A percentile compares a stretch with the other conserved stretches of the same genome.
These are phyloP conservation scores for Nephrotoma appendiculata DNA, from an alignment of 2,888 invertebrate species.

Conservation along the genomic window DNA sequence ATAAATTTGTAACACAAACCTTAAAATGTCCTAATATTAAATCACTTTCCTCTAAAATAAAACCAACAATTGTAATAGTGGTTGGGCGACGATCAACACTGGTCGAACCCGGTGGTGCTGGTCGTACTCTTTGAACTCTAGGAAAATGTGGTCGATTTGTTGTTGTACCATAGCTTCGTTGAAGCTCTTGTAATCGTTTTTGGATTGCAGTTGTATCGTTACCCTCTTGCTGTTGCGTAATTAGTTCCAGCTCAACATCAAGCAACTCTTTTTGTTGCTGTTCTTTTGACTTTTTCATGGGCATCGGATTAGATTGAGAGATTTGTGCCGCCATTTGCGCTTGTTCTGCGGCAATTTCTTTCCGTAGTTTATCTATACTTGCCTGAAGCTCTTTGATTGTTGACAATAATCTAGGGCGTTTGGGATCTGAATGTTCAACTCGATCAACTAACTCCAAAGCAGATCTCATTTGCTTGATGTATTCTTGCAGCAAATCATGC, in stretches of 20 bases:
- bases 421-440: constrained; percentile 52
- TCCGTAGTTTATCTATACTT: constrained; percentile 49
- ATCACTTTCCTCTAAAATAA: constrained; percentile 68
- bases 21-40: constrained; percentile 69
- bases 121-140: constrained; percentile 20
- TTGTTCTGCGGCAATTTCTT: constrained; percentile 30
- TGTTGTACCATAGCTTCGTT: constrained; percentile 26
- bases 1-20: constrained; percentile 39
- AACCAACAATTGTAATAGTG: constrained; percentile 74
- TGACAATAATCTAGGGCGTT: constrained; percentile 57
- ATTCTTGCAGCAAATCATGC: constrained; percentile 73
- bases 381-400: constrained; percentile 73
- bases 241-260: constrained; percentile 81
- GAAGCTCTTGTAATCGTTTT: constrained; percentile 59
- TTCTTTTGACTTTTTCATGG: constrained; percentile 51
- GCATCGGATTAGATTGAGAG: constrained; percentile 22
- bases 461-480: constrained; percentile 74
- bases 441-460: constrained; percentile 71
- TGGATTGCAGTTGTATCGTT: constrained; percentile 72
- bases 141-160: constrained; percentile 15
- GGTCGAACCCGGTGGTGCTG: constrained; percentile 28
- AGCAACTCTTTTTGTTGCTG: constrained; percentile 79
- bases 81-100: constrained; percentile 77
- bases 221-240: constrained; percentile 75
- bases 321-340: constrained; percentile 31